Conservation (phyloP, 35 echinoderm and acorn worm species). For the Apostichopus californicus region DNA sequence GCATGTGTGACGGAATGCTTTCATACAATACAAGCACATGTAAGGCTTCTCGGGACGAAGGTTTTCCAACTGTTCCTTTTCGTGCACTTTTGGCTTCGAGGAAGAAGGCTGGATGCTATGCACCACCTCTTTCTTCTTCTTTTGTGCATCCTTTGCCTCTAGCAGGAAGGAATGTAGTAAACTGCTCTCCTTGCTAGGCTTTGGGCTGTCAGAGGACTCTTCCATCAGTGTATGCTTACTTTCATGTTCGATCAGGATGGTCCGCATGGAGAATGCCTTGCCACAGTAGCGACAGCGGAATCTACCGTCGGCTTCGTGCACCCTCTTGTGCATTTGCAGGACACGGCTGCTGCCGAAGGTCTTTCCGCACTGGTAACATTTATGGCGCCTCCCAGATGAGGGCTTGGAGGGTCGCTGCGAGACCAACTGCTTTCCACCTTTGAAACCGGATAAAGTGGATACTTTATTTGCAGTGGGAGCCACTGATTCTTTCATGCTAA, state of each 20-base stretch:
- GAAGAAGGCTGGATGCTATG: neutral
- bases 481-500: neutral
- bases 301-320: slow-evolving; percentile 47
- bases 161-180: slow-evolving; percentile 45
- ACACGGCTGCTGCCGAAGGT: slow-evolving; percentile 41
- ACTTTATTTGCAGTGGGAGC: neutral
- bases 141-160: slow-evolving; percentile 37
- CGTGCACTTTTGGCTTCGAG: neutral
- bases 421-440: neutral
- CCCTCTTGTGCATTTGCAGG: slow-evolving; percentile 54
- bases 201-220: slow-evolving; percentile 18
- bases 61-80: neutral
- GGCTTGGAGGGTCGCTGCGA: slow-evolving; percentile 1
- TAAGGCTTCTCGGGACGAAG: slow-evolving; percentile 44
- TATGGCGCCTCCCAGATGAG: slow-evolving; percentile 35
- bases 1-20: slow-evolving; percentile 62
- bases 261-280: slow-evolving; percentile 57
- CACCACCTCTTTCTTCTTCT: neutral
- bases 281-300: slow-evolving; percentile 42
- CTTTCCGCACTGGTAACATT: slow-evolving; percentile 58
- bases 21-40: slow-evolving; percentile 55
- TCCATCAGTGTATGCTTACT: slow-evolving; percentile 46
- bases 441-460: neutral
- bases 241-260: slow-evolving; percentile 39
- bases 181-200: slow-evolving; percentile 16